These are phyloP conservation scores for Rafetus swinhoei DNA, from an alignment of 2,113 vertebrate species.

Conservation along the genomic window DNA sequence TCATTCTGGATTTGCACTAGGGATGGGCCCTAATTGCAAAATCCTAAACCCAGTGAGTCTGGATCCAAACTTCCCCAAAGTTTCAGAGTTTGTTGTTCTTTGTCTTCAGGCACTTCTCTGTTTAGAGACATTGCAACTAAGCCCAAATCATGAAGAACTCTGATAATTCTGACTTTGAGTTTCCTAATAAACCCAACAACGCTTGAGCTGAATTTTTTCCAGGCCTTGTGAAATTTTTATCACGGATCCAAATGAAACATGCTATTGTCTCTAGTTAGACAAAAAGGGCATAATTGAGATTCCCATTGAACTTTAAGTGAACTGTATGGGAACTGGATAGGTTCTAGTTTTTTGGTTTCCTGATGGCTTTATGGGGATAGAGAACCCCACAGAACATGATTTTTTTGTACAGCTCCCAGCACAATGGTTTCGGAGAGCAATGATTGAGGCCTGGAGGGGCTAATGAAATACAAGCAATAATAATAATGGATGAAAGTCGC, in stretches of 20 bases:
- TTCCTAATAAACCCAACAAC: not conserved
- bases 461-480: not conserved
- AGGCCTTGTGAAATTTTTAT: not conserved
- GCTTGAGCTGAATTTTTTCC: not conserved
- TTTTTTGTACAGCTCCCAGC: not conserved
- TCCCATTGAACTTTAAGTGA: not conserved
- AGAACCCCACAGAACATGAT: not conserved
- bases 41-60: not conserved
- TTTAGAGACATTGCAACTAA: not conserved
- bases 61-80: not conserved
- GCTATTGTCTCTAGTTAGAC: not conserved
- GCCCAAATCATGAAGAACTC: fast-evolving
- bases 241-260: not conserved
- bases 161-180: not conserved
- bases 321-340: not conserved
- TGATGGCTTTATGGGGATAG: not conserved
- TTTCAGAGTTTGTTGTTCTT: not conserved
- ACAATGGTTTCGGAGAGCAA: no score
- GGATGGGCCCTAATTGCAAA: not conserved
- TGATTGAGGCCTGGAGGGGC: not conserved
- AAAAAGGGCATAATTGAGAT: not conserved
- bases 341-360: not conserved
- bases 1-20: fast-evolving
- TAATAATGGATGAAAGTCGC: not conserved
- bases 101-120: not conserved